A percentile compares a stretch with the other conserved stretches of the same genome.
Conservation (phyloP, 2,888 invertebrate genomes). For the Patella ulyssiponensis region DNA sequence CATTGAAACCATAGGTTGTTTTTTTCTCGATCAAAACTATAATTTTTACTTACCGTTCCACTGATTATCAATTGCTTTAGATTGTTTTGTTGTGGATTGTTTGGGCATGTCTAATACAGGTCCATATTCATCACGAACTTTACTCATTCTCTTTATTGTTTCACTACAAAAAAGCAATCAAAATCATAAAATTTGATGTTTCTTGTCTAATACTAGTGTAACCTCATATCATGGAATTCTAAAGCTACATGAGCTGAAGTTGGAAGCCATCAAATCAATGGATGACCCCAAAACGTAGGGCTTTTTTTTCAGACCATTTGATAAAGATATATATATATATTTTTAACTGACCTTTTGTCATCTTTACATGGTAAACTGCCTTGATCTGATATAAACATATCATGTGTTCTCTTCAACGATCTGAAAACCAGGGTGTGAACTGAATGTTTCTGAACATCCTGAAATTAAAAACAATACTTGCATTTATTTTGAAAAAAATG, state of each 20-base stretch:
- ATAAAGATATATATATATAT: background rate
- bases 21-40: background rate
- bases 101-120: slow-evolving; percentile 76
- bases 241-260: background rate
- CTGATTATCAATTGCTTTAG: background rate
- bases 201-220: no score
- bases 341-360: slow-evolving; percentile 80
- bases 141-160: slow-evolving; percentile 77
- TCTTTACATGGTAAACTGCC: slow-evolving; percentile 86
- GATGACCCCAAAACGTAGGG: no score
- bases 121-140: slow-evolving; percentile 79
- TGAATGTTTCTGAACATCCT: slow-evolving; percentile 90
- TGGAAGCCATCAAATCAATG: no score
- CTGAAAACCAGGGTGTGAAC: slow-evolving; percentile 97
- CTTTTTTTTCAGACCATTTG: no score
- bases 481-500: no score
- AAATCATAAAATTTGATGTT: no score
- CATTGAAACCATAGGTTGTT: background rate
- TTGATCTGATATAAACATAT: slow-evolving; percentile 95
- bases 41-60: background rate
- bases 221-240: no score
- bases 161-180: slow-evolving; percentile 76
- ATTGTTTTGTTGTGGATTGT: slow-evolving; percentile 43
- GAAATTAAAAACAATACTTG: slow-evolving; percentile 25
- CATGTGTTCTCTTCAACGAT: slow-evolving; percentile 96